phyloP scores from a whole-genome alignment of 2,797 vertebrate genomes.

The Calcarius lapponicus region DNA sequence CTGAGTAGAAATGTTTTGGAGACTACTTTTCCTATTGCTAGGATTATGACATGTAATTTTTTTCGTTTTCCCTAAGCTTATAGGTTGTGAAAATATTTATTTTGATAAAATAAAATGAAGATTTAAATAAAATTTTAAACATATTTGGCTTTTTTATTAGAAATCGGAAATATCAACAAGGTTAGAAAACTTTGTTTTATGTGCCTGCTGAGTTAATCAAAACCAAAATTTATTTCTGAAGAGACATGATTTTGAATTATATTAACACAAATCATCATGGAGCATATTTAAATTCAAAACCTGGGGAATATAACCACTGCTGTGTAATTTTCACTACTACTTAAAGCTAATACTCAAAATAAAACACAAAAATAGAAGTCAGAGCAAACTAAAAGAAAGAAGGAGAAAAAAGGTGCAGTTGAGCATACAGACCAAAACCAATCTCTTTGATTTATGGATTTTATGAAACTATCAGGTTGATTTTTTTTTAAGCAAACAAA shows the following conservation, averaged over 20 bases:
- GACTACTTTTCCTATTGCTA: neutral
- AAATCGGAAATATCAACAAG: neutral
- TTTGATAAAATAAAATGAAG: neutral
- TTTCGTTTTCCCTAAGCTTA: neutral
- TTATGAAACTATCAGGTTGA: neutral
- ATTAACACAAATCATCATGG: neutral
- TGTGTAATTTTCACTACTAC: neutral
- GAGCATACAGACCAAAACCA: neutral
- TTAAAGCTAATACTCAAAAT: neutral
- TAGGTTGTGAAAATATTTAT: neutral
- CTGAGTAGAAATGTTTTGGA: neutral
- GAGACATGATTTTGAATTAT: neutral
- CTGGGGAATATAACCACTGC: neutral
- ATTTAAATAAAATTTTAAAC: neutral
- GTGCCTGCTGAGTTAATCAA: neutral
- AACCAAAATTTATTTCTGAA: neutral
- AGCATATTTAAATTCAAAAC: neutral
- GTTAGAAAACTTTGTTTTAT: neutral
- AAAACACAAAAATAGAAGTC: neutral
- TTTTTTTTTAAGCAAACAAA: neutral
- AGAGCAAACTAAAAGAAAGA: neutral
- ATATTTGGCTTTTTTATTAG: neutral
- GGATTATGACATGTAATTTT: neutral
- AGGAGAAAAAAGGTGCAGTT: neutral
- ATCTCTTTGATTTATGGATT: neutral